Evolutionary conservation across 1,140 invertebrate genomes (phyloP).

Genomic region (Cyclargus thomasi): DNA sequence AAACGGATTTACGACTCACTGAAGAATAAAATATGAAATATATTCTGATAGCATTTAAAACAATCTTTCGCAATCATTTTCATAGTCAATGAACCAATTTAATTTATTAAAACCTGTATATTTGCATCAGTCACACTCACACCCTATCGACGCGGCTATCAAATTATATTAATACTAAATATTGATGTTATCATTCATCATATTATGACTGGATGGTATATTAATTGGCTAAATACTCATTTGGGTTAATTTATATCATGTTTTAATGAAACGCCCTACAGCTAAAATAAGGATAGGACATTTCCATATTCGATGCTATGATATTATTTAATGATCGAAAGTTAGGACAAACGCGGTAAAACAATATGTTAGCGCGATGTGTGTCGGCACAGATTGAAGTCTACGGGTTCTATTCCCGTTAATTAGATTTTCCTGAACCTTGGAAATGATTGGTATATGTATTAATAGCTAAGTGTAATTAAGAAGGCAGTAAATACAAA

Average conservation of each 20-base stretch:
- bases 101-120: constrained; percentile 5
- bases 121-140: constrained; percentile 5
- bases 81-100: neutral
- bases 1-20: no score
- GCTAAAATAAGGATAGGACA: neutral
- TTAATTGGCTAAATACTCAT: constrained; percentile 2
- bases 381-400: no score
- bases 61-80: constrained; percentile 4
- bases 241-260: neutral
- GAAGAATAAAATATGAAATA: no score
- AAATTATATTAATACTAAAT: constrained; percentile 12
- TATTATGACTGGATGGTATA: constrained; percentile 5
- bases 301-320: neutral
- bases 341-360: neutral
- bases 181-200: constrained; percentile 11
- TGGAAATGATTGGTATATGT: no score
- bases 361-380: neutral
- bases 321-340: neutral
- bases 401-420: no score
- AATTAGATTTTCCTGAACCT: no score
- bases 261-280: neutral
- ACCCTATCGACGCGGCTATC: neutral
- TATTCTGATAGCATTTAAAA: constrained; percentile 23
- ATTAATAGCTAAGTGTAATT: no score
- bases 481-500: no score